Percentiles rank a stretch among this genome's conserved stretches.
phyloP scores from a whole-genome alignment of 2,888 invertebrate genomes.

The Trichacis sp. region DNA sequence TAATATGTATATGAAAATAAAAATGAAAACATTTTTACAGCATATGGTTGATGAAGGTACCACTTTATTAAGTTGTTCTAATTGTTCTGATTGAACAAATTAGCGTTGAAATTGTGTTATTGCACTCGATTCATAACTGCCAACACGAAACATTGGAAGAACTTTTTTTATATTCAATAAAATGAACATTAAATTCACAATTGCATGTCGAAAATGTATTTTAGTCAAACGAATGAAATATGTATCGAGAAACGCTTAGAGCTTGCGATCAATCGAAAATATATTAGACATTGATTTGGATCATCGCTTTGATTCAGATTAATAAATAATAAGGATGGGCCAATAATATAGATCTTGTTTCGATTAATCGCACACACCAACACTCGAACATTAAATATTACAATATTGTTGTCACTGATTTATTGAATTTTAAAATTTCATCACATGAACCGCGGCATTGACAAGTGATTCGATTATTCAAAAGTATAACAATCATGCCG shows the following conservation, averaged over 20 bases:
- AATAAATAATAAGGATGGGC: background rate
- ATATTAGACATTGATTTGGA: no score
- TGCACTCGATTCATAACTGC: background rate
- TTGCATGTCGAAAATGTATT: background rate
- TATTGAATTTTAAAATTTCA: background rate
- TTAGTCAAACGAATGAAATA: no score
- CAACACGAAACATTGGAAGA: background rate
- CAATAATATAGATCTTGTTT: background rate
- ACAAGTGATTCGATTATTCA: no score
- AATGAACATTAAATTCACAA: background rate
- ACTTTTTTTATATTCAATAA: background rate
- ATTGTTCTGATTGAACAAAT: background rate
- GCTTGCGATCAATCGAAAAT: no score
- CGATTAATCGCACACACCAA: background rate
- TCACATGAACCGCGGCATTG: no score
- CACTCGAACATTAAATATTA: background rate
- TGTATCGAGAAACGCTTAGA: background rate
- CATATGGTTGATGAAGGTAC: background rate
- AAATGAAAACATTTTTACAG: background rate
- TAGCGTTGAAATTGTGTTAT: background rate
- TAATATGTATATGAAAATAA: background rate
- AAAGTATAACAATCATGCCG: no score
- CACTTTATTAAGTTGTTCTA: background rate
- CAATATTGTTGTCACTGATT: conserved; percentile 2
- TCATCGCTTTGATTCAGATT: background rate